Evolutionary conservation across 2,113 vertebrate species (phyloP).

Genomic region (Cebidichthys violaceus): DNA sequence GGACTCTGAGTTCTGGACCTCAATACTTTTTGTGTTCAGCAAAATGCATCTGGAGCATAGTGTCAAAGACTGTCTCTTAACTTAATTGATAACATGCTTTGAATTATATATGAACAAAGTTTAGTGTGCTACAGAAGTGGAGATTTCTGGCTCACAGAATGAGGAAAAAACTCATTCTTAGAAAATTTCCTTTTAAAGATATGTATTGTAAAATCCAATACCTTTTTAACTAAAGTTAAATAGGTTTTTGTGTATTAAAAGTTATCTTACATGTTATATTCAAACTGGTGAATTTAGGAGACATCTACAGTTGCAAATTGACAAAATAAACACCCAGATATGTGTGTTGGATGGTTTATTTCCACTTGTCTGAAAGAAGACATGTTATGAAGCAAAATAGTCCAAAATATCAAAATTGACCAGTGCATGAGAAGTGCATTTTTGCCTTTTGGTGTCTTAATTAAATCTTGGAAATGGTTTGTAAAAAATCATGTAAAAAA

Average conservation of each 20-base stretch:
- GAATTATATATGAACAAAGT: background rate
- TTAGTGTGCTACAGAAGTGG: background rate
- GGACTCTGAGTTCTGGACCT: background rate
- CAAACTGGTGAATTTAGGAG: background rate
- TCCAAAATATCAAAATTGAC: no score
- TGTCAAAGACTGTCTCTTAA: background rate
- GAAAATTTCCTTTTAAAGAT: no score
- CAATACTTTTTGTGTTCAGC: background rate
- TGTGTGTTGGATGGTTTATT: background rate
- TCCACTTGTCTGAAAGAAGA: background rate
- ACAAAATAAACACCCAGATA: background rate
- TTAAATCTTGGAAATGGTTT: no score
- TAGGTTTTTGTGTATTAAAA: background rate
- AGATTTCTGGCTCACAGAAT: no score
- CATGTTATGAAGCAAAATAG: background rate
- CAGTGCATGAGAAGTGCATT: background rate
- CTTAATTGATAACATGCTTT: background rate
- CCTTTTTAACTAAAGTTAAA: no score
- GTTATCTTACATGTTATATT: background rate
- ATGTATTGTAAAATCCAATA: no score
- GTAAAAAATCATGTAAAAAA: no score
- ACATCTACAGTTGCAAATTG: background rate
- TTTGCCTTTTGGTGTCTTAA: no score
- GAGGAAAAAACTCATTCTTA: no score
- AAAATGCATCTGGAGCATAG: background rate